Evolutionary conservation across 2,113 vertebrate genomes (phyloP), one percentile per base, ranked within the genome.

Genomic region (Menidia beryllina): DNA sequence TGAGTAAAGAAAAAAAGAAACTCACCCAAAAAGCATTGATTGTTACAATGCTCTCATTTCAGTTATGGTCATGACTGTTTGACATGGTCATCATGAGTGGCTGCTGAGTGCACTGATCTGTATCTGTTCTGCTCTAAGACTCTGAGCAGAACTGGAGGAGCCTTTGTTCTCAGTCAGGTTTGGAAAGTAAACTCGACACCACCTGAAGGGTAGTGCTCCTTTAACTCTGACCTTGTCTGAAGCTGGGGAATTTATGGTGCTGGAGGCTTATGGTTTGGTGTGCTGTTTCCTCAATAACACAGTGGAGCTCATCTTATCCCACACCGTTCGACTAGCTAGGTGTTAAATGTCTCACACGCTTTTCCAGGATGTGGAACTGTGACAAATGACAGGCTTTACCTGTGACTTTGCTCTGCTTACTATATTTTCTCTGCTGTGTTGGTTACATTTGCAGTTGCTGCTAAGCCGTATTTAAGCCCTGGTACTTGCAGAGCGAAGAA

Each of bases 101-200:
- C 69, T 34, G 48, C 69, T 86, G 64, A 79, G 50, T 78, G 78
- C 56, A 79, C 89, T 81, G 62, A 86, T 88, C 56, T 76, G 90
- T 72, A 85, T 85, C 91, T 90, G 68, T 93, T 94, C 93, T 92
- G 86, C 79, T 91, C 51, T 89, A 82, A 85, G 84, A 92, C 74
- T 60, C 73, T 84, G 76, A 91, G 78, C 77, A 90, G 83, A 88
- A 81, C 80, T 83, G 9, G 15, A 57, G 80, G 70, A 86, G 86
- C 74, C 71, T 57, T 72, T 77, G 68, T 51, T 9, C 86, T 68
- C 43, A 88, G 81, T 86, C 88, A 85, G 80, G 74, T 81, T 92
- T 77, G 83, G 91, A 89, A 82, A 92, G 86, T 90, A 80, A 90
- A 72, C 81, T 86, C 43, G 78, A 77, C 85, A 66, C 56, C 76